phyloP scores from a whole-genome alignment of 2,797 vertebrate species.

The Sebastes taczanowskii region DNA sequence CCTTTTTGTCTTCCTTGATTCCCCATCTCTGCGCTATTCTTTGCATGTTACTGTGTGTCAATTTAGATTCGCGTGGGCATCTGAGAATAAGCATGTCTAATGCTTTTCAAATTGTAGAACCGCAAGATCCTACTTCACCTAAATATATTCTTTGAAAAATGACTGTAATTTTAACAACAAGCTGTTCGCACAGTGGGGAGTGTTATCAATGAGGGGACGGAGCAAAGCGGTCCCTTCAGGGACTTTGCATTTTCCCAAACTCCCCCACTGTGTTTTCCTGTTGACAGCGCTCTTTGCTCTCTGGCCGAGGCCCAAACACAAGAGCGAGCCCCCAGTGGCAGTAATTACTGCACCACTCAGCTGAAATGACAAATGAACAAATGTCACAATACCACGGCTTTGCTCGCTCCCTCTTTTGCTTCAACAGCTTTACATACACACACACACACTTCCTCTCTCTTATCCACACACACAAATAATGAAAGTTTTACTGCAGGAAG shows the following conservation, averaged over 20 bases:
- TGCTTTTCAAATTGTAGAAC: constrained; percentile 2
- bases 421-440: constrained; percentile 1
- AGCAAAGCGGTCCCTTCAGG: constrained; percentile 11
- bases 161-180: constrained; percentile 35
- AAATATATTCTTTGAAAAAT: neutral
- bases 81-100: constrained; percentile 4
- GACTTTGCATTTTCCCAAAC: constrained; percentile 26
- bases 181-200: constrained; percentile 14
- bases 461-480: constrained; percentile 10
- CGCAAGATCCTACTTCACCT: constrained; percentile 1
- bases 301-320: constrained; percentile 55
- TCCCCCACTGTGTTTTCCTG: constrained; percentile 36
- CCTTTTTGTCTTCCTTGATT: constrained; percentile 13
- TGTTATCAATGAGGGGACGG: constrained; percentile 24
- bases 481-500: constrained; percentile 31
- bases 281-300: constrained; percentile 56
- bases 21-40: constrained; percentile 4
- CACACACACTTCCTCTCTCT: neutral
- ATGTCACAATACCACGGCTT: constrained; percentile 59
- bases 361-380: constrained; percentile 76
- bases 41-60: neutral
- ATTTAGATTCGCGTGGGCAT: constrained; percentile 18
- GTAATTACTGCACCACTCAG: constrained; percentile 79
- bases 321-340: constrained; percentile 58
- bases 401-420: constrained; percentile 29